A percentile compares a stretch with the other conserved stretches of the same genome.
Evolutionary conservation across 2,113 vertebrate species (phyloP).

Genomic region (Hypomesus transpacificus): DNA sequence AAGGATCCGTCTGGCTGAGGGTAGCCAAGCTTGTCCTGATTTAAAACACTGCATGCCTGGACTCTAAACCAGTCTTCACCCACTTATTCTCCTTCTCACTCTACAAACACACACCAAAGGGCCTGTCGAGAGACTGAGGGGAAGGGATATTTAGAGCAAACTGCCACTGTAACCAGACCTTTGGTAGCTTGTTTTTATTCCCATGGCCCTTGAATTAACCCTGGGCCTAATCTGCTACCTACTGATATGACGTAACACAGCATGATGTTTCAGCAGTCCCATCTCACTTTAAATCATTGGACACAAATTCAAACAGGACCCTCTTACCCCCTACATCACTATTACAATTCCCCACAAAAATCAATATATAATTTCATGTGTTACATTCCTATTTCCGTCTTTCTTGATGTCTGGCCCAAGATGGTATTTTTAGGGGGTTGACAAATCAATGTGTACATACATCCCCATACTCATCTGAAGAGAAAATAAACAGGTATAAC

Average conservation of each 20-base stretch:
- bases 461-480: constrained; percentile 21
- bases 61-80: constrained; percentile 44
- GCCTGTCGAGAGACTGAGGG: constrained; percentile 16
- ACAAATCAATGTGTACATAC: constrained; percentile 30
- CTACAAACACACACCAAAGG: constrained; percentile 41
- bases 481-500: constrained; percentile 40
- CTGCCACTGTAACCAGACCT: constrained; percentile 49
- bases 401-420: constrained; percentile 24
- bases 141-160: constrained; percentile 31
- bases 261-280: constrained; percentile 36
- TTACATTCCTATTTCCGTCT: constrained; percentile 51
- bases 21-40: constrained; percentile 37
- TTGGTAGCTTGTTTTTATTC: constrained; percentile 65
- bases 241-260: constrained; percentile 55
- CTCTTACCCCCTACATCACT: constrained; percentile 27
- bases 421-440: constrained; percentile 28
- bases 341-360: constrained; percentile 43
- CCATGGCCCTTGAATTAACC: constrained; percentile 67
- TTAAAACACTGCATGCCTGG: constrained; percentile 42
- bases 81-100: constrained; percentile 35
- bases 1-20: constrained; percentile 29
- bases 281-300: constrained; percentile 28
- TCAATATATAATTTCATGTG: constrained; percentile 66
- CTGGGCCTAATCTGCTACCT: constrained; percentile 49
- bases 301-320: constrained; percentile 39